Conservation (phyloP, 2,888 invertebrate species). For the Polydrusus tereticollis region DNA sequence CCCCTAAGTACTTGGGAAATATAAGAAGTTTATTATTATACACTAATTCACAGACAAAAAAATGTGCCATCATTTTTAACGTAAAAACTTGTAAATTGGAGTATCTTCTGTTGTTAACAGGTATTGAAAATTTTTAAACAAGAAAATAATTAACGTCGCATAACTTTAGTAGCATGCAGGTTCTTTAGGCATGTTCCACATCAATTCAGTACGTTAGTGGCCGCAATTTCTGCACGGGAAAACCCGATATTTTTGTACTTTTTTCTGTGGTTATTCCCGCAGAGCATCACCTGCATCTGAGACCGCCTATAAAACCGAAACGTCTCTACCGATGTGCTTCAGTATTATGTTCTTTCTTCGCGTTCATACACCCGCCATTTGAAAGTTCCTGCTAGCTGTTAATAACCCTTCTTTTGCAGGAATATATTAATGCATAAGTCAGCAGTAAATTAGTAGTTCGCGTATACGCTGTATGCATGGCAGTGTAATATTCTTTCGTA, state of each 20-base stretch:
- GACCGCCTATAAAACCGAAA: background rate
- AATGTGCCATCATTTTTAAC: too few relatives aligned
- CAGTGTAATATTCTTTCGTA: background rate
- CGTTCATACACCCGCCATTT: conserved; percentile 11
- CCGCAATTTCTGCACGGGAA: background rate
- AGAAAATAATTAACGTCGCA: too few relatives aligned
- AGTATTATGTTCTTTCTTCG: background rate
- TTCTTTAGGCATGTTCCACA: background rate
- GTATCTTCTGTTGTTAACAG: too few relatives aligned
- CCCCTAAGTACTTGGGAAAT: too few relatives aligned
- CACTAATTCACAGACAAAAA: too few relatives aligned
- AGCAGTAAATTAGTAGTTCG: conserved; percentile 16
- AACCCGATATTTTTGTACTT: background rate
- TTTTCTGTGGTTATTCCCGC: background rate
- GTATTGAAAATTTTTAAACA: too few relatives aligned
- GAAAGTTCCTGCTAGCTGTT: conserved; percentile 34
- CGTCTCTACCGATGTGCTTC: background rate
- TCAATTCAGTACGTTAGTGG: background rate
- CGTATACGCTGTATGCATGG: background rate
- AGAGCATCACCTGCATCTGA: background rate
- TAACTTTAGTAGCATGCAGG: background rate
- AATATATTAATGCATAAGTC: conserved; percentile 25
- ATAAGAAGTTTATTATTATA: too few relatives aligned
- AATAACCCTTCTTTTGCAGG: conserved; percentile 33
- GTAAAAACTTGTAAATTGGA: too few relatives aligned